A percentile compares a stretch with the other conserved stretches of the same genome.
Conservation (phyloP, 2,797 vertebrate genomes). For the Poecile montanus region DNA sequence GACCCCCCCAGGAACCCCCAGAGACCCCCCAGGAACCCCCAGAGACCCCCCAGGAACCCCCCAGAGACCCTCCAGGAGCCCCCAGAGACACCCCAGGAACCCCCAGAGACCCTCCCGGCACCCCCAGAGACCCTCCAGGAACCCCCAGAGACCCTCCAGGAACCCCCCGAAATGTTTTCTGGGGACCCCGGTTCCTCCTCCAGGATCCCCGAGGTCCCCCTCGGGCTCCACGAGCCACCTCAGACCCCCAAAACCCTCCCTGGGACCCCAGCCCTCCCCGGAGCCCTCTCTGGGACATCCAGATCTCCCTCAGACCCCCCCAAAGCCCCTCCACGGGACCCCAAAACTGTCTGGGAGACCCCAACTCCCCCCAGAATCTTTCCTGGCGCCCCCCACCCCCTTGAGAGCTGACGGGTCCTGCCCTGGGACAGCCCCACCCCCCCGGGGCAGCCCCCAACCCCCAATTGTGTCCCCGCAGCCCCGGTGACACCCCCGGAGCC, state of each 20-base stretch:
- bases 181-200: too few species aligned
- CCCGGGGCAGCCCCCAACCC: neutral
- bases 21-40: neutral
- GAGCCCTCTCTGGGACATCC: too few species aligned
- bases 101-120: too few species aligned
- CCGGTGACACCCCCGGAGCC: neutral
- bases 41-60: neutral
- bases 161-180: too few species aligned
- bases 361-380: neutral
- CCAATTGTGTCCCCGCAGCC: neutral
- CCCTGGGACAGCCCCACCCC: neutral
- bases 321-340: too few species aligned
- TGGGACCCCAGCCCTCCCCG: too few species aligned
- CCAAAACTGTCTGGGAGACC: neutral
- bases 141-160: neutral
- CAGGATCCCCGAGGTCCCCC: rapidly evolving
- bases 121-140: too few species aligned
- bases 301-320: neutral
- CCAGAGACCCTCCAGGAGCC: too few species aligned
- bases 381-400: neutral
- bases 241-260: too few species aligned
- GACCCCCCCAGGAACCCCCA: neutral
- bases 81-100: too few species aligned
- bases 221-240: too few species aligned
- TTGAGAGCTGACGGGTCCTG: neutral